These are phyloP conservation scores for Arion vulgaris DNA, from an alignment of 1,140 invertebrate species.

Conservation along the genomic window DNA sequence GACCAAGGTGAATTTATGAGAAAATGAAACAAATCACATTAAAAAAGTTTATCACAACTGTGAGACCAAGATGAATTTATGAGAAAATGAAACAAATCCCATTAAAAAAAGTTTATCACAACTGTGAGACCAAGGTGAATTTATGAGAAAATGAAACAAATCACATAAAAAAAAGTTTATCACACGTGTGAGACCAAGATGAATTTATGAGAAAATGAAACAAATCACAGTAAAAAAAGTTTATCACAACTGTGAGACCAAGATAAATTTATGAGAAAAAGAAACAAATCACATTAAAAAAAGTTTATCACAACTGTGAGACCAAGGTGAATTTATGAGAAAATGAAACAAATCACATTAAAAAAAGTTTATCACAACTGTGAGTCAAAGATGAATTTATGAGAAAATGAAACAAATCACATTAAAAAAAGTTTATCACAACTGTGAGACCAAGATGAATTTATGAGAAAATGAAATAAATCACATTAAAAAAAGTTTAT, in stretches of 20 bases:
- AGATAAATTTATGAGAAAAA: constrained; percentile 31
- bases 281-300: too few relatives aligned
- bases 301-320: too few relatives aligned
- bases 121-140: neutral
- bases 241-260: neutral
- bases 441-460: too few relatives aligned
- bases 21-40: constrained; percentile 1
- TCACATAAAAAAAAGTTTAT: neutral
- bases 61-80: neutral
- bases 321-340: too few relatives aligned
- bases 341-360: too few relatives aligned
- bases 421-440: too few relatives aligned
- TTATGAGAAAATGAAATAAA: too few relatives aligned
- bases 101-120: neutral
- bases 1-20: constrained; percentile 23
- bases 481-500: too few relatives aligned
- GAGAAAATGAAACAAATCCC: constrained; percentile 32
- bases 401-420: too few relatives aligned
- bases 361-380: too few relatives aligned
- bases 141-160: constrained; percentile 34
- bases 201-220: too few relatives aligned
- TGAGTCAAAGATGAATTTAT: too few relatives aligned
- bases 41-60: neutral
- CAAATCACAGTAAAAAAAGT: neutral
- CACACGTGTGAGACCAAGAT: neutral